phyloP scores from a whole-genome alignment of 2,113 vertebrate species.

The Austrofundulus limnaeus region DNA sequence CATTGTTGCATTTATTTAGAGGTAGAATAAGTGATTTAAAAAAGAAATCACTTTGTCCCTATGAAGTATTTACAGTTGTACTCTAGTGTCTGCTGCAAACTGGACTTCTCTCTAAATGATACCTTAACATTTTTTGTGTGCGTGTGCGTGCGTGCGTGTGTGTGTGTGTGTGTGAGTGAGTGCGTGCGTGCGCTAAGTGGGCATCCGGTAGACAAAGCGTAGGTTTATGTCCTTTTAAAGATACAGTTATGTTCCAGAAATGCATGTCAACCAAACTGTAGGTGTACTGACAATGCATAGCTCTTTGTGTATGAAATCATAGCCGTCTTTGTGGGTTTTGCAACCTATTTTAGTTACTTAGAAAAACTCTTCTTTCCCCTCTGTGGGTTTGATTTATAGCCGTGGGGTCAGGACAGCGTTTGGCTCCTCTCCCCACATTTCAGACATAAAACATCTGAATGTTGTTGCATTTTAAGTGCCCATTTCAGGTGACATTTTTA shows the following conservation, averaged over 20 bases:
- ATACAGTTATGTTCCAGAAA: conserved; percentile 62
- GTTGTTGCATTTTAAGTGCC: conserved; percentile 63
- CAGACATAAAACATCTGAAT: conserved; percentile 40
- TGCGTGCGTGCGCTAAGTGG: conserved; percentile 22
- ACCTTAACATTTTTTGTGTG: conserved; percentile 42
- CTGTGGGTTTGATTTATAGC: conserved; percentile 28
- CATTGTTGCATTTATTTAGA: conserved; percentile 49
- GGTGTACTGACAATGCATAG: conserved; percentile 45
- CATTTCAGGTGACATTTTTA: conserved; percentile 49
- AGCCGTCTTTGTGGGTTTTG: conserved; percentile 55
- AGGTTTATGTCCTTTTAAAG: conserved; percentile 63
- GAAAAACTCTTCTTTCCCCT: not conserved
- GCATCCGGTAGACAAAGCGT: conserved; percentile 33
- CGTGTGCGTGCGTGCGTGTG: conserved; percentile 34
- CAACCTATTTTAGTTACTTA: conserved; percentile 46
- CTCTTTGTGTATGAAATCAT: conserved; percentile 41
- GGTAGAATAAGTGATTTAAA: conserved; percentile 18
- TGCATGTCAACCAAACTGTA: conserved; percentile 68
- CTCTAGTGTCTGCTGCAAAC: conserved; percentile 43
- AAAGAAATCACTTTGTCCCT: conserved; percentile 31
- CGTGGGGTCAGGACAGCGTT: conserved; percentile 44
- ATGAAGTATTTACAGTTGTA: conserved; percentile 43
- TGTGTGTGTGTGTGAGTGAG: conserved; percentile 34
- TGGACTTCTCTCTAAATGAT: conserved; percentile 49
- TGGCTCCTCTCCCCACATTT: conserved; percentile 56